A percentile compares a stretch with the other conserved stretches of the same genome.
phyloP scores from a whole-genome alignment of 2,888 invertebrate genomes.

The Trypoxylon attenuatum region DNA sequence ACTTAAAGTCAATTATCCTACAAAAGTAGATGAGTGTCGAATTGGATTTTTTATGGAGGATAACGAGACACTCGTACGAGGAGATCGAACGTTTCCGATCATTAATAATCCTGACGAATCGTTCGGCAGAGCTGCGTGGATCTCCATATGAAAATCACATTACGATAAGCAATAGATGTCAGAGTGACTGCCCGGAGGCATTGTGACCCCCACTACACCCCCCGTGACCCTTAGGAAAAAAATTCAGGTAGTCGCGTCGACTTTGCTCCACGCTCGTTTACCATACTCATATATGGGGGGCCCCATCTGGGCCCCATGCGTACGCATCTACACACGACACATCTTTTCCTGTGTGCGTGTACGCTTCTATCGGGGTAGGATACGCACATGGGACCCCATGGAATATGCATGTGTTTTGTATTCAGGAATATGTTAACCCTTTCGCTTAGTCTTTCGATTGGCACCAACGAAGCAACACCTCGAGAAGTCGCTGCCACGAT shows the following conservation, averaged over 20 bases:
- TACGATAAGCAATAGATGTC: constrained; percentile 67
- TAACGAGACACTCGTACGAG: constrained; percentile 20
- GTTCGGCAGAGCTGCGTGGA: constrained; percentile 18
- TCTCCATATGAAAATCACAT: constrained; percentile 69
- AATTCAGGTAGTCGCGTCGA: constrained; percentile 60
- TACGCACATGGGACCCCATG: constrained; percentile 62
- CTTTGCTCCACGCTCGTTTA: constrained; percentile 50
- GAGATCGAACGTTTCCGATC: constrained; percentile 42
- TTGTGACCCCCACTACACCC: constrained; percentile 3
- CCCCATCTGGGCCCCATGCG: constrained; percentile 68
- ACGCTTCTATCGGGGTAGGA: constrained; percentile 46
- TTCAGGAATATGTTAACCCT: constrained; percentile 73
- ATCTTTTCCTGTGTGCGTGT: constrained; percentile 4
- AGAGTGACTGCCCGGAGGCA: constrained; percentile 28
- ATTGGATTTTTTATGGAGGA: constrained; percentile 46
- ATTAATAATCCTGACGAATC: constrained; percentile 64
- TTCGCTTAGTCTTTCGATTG: constrained; percentile 72
- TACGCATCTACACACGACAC: constrained; percentile 13
- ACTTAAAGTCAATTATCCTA: too few relatives aligned
- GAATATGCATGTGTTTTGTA: constrained; percentile 70
- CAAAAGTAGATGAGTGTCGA: constrained; percentile 41
- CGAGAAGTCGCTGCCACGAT: constrained; percentile 21
- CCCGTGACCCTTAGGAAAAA: constrained; percentile 18
- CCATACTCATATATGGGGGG: constrained; percentile 59
- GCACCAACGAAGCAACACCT: constrained; percentile 71